Percentiles rank a stretch among this genome's conserved stretches.
Conservation (phyloP, 2,797 vertebrate species). For the Thunnus albacares region DNA sequence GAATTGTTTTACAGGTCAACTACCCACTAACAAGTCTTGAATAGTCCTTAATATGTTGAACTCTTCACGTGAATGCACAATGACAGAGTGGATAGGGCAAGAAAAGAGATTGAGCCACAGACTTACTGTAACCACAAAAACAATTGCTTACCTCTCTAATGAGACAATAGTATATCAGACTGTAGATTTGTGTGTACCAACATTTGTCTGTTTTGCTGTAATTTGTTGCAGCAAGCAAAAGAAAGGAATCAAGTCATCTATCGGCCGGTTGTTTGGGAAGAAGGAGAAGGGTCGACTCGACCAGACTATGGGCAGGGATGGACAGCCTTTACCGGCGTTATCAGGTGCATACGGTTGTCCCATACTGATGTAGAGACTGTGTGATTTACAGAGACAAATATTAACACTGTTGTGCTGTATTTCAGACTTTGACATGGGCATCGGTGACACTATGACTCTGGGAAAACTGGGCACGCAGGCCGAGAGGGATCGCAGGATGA, state of each 20-base stretch:
- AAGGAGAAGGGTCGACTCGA: conserved; percentile 95
- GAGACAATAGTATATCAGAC: neutral
- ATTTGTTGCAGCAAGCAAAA: conserved; percentile 90
- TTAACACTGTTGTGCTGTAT: conserved; percentile 53
- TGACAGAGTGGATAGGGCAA: neutral
- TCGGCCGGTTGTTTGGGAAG: conserved; percentile 95
- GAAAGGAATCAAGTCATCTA: conserved; percentile 97
- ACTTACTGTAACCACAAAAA: neutral
- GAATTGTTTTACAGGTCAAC: neutral
- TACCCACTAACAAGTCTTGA: neutral
- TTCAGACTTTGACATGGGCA: conserved; percentile 90
- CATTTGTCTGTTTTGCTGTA: conserved; percentile 2
- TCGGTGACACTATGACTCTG: conserved; percentile 93
- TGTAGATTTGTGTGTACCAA: neutral
- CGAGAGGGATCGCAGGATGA: conserved; percentile 94
- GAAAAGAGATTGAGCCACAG: neutral
- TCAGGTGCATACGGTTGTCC: conserved; percentile 59
- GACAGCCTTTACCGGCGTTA: conserved; percentile 77
- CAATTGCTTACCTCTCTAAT: neutral
- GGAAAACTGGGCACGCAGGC: conserved; percentile 96
- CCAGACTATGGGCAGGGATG: conserved; percentile 89
- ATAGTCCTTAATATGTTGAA: neutral
- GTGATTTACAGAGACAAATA: conserved; percentile 6
- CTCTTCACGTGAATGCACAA: neutral
- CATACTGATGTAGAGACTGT: neutral